These are phyloP conservation scores for Unio pictorum DNA, from an alignment of 2,888 invertebrate species.

Conservation along the genomic window DNA sequence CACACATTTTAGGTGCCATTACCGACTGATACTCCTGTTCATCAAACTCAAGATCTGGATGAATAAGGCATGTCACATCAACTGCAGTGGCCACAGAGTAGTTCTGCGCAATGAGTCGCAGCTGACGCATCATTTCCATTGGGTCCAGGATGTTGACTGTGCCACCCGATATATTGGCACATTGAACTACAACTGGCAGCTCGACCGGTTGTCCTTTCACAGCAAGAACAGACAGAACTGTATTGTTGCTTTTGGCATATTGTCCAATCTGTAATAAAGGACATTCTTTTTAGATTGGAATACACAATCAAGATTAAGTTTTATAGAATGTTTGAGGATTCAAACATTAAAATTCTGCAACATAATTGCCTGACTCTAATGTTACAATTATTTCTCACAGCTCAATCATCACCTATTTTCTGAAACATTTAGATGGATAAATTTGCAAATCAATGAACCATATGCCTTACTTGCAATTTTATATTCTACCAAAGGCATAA, in stretches of 20 bases:
- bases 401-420: too few species aligned
- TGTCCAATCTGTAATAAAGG: constrained; percentile 56
- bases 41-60: constrained; percentile 56
- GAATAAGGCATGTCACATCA: constrained; percentile 55
- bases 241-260: constrained; percentile 55
- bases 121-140: constrained; percentile 60
- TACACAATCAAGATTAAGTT: too few species aligned
- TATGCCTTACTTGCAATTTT: too few species aligned
- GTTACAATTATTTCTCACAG: too few species aligned
- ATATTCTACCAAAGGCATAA: too few species aligned
- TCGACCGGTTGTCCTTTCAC: constrained; percentile 54
- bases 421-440: too few species aligned
- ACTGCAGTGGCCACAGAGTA: constrained; percentile 60
- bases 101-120: constrained; percentile 62
- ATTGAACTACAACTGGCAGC: constrained; percentile 46
- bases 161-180: constrained; percentile 57
- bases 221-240: constrained; percentile 57
- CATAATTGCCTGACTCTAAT: too few species aligned
- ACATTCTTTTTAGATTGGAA: not conserved
- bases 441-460: too few species aligned
- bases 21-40: constrained; percentile 49
- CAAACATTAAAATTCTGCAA: too few species aligned
- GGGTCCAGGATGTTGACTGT: constrained; percentile 61
- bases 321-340: too few species aligned
- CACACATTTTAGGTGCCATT: not conserved